Base-by-base conservation (phyloP, 2,797 vertebrate species). In the Trematomus bernacchii region DNA sequence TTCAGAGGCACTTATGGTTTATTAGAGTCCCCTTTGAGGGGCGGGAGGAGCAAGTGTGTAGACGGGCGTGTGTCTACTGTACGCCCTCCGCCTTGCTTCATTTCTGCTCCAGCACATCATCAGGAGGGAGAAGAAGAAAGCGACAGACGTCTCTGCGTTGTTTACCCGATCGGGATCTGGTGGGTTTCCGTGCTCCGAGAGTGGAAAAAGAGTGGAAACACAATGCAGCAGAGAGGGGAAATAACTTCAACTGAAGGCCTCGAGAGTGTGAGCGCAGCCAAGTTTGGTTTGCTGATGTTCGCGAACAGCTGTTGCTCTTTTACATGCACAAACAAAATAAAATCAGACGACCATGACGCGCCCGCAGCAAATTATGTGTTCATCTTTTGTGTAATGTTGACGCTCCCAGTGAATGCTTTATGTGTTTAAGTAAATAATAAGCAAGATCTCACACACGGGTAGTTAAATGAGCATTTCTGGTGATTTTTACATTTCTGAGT, bases 1-100 rank as follows among this genome's bases (percentile, higher is more conserved):
- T 96, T 96, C 91, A 96, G 91, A 94, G 88, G 94, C 95, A 95
- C 94, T 96, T 95, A 95, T 90, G 87, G 87, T 93, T 94, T 94
- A 95, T 95, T 94, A 96, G 90, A 88, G 86, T 79, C 88, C 86
- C 88, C 82, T 82, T 81, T 55, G 73, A 78, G 89, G 88, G 80
- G 75, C 15, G 74, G 82, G 73, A 77, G 84, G 84, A 79, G 83
- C 42, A 59, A 48, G 77, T 60, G 59, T 66, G 42, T 58, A n/a
- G 46, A 73, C 57, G 72, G 44, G 44, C 70, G 73, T 79, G 68
- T 77, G 27, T 73, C 46, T 27, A 15, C 59, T 30, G 58, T 64
- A 62, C 68, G 63, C 54, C 74, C 81, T 80, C 82, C 33, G 61
- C 76, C 72, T 88, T 80, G 37, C 89, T 92, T 91, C 66, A 90